A percentile compares a stretch with the other conserved stretches of the same genome.
These are phyloP conservation scores for Exephanes ischioxanthus DNA, from an alignment of 2,888 invertebrate genomes.

Conservation along the genomic window DNA sequence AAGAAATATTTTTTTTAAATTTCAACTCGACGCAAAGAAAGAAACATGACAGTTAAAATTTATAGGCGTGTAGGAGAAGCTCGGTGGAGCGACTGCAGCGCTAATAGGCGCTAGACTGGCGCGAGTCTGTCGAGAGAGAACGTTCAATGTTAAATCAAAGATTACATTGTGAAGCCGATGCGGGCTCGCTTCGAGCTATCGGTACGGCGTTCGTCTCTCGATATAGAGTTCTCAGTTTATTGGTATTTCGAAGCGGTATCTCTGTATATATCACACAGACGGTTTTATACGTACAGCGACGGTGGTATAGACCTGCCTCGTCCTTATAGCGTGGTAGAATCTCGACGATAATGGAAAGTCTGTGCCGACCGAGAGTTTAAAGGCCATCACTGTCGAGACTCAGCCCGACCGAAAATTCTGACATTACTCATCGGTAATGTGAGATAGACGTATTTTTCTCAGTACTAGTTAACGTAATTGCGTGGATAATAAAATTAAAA, in stretches of 20 bases:
- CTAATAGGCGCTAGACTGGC: constrained; percentile 1
- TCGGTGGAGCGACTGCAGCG: not conserved
- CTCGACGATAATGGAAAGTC: constrained; percentile 60
- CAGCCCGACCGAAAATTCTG: constrained; percentile 40
- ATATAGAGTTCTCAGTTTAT: constrained; percentile 43
- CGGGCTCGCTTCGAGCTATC: constrained; percentile 50
- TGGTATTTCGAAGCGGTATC: constrained; percentile 39
- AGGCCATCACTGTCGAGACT: constrained; percentile 40
- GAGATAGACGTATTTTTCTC: constrained; percentile 20
- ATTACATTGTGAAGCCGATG: constrained; percentile 56
- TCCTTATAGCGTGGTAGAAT: constrained; percentile 2
- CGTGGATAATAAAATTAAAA: constrained; percentile 20
- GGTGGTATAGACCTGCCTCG: not conserved
- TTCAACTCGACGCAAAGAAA: not conserved
- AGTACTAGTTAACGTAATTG: constrained; percentile 41
- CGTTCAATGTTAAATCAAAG: constrained; percentile 60
- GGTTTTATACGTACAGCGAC: constrained; percentile 3
- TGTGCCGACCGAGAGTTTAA: constrained; percentile 37
- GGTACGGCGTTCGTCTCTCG: constrained; percentile 31
- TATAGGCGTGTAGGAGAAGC: not conserved
- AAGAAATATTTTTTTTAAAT: not conserved
- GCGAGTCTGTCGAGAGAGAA: not conserved
- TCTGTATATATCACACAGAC: constrained; percentile 9
- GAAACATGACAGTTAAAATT: not conserved
- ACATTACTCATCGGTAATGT: constrained; percentile 24